Conservation (phyloP, 2,113 vertebrate genomes). For the Gracilinanus agilis region DNA sequence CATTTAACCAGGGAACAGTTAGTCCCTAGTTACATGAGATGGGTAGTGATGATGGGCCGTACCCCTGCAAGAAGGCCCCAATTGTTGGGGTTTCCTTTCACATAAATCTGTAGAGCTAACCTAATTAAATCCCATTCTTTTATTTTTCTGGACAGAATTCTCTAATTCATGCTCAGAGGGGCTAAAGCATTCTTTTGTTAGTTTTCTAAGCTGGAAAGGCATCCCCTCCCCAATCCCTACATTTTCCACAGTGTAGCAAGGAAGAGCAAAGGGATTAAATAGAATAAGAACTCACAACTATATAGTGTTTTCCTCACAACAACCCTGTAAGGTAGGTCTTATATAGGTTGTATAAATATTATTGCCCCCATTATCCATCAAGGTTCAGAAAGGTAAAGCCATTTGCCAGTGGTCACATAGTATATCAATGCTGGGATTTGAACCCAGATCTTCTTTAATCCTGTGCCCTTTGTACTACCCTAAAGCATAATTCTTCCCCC, state of each 20-base stretch:
- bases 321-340: background rate
- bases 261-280: conserved; percentile 56
- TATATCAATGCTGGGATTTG: background rate
- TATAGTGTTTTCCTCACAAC: background rate
- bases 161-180: background rate
- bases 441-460: conserved; percentile 32
- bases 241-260: conserved; percentile 43
- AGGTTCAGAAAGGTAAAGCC: background rate
- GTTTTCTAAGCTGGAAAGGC: conserved; percentile 10
- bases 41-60: background rate
- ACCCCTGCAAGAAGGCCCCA: background rate
- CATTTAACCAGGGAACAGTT: background rate
- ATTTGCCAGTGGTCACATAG: background rate
- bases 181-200: background rate
- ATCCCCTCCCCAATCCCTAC: background rate
- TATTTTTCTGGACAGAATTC: background rate
- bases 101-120: background rate
- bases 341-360: background rate
- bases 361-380: background rate
- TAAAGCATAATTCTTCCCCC: conserved; percentile 41
- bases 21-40: conserved; percentile 8
- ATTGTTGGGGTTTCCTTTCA: background rate
- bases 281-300: background rate
- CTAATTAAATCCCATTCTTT: background rate
- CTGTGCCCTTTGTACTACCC: background rate